These are phyloP conservation scores for Prionace glauca DNA, from an alignment of 2,797 vertebrate genomes.

Conservation along the genomic window DNA sequence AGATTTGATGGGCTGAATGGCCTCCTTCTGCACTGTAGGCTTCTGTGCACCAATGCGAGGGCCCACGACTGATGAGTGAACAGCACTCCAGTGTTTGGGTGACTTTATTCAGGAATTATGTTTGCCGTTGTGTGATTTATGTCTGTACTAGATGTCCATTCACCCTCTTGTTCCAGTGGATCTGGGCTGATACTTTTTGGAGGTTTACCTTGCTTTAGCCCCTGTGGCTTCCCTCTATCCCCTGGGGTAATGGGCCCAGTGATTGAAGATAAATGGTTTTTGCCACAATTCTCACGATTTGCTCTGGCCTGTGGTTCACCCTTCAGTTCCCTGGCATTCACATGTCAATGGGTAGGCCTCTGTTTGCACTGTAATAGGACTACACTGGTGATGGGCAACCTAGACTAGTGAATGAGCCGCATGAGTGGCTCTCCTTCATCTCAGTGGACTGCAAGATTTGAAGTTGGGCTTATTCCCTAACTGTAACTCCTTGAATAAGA, in stretches of 20 bases:
- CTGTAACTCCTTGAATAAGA: no score
- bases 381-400: no score
- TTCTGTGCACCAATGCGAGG: not conserved
- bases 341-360: no score
- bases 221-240: not conserved
- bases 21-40: no score
- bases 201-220: not conserved
- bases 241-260: not conserved
- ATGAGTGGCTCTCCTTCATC: no score
- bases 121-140: not conserved
- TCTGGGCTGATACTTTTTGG: not conserved
- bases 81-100: not conserved
- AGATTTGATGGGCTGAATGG: no score
- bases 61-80: not conserved
- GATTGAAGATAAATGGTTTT: not conserved
- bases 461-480: no score
- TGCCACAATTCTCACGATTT: not conserved
- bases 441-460: no score
- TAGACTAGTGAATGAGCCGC: no score
- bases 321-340: not conserved
- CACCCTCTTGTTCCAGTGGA: not conserved
- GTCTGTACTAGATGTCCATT: not conserved
- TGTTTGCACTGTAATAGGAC: no score
- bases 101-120: not conserved
- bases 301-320: not conserved